These are phyloP conservation scores for Heteromyza rotundicornis DNA, from an alignment of 2,888 invertebrate species.

Conservation along the genomic window DNA sequence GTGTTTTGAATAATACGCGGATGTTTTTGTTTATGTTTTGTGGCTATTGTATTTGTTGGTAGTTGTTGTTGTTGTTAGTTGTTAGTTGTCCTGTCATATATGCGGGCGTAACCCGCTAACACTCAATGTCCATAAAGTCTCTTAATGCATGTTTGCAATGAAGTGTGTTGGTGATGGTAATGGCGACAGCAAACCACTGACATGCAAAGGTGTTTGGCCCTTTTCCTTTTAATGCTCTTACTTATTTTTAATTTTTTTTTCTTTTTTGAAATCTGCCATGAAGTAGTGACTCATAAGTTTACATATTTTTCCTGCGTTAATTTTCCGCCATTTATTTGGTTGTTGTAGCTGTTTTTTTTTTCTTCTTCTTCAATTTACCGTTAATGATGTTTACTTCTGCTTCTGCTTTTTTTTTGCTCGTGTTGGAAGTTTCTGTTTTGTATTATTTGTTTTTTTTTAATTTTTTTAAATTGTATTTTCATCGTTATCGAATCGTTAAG, in stretches of 20 bases:
- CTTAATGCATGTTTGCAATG: not conserved
- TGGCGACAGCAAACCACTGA: no score
- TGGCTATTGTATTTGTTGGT: not conserved
- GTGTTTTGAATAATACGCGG: no score
- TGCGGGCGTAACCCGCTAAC: not conserved
- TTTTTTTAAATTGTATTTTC: no score
- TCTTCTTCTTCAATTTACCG: conserved; percentile 7
- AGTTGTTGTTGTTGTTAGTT: not conserved
- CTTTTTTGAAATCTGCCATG: no score
- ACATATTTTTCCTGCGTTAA: not conserved
- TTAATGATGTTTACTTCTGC: conserved; percentile 11
- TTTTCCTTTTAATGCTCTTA: not conserved
- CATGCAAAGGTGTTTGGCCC: not conserved
- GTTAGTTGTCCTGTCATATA: not conserved
- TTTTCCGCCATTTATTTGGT: not conserved
- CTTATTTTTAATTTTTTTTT: not conserved
- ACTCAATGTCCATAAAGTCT: not conserved
- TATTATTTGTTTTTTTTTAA: no score
- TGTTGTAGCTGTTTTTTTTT: not conserved
- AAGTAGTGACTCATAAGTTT: not conserved
- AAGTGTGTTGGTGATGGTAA: not conserved
- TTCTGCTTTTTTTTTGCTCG: not conserved
- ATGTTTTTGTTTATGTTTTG: not conserved
- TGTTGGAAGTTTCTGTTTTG: no score
- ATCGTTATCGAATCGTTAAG: not conserved